Base-by-base conservation (phyloP, 2,797 vertebrate genomes). In the Miichthys miiuy region DNA sequence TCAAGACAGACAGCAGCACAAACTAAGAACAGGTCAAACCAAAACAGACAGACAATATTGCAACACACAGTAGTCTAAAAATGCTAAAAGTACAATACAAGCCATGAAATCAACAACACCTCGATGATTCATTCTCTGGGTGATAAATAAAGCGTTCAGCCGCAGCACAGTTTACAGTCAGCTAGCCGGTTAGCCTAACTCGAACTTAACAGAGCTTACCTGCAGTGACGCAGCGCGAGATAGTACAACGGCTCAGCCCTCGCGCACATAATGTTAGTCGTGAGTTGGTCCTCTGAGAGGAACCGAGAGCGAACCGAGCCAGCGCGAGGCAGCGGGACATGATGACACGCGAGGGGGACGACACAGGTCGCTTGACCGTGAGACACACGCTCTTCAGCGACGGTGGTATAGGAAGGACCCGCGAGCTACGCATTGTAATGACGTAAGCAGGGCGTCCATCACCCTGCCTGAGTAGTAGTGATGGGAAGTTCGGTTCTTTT, bases 311-410 rank as follows among this genome's bases (percentile, higher is more conserved):
- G 64, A 92, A 87, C 72, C 85, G 93, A 8, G 93, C 66, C 65
- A 96, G 68, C 0, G 79, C n/a, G 9, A 95, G 84, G 58, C 88
- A 95, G 2, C 93, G 92, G 25, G 92, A 93, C 95, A 96, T 96
- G 48, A 11, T 81, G 42, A 70, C 63, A 57, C 27, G 18, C 23
- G 1, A 18, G 6, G 8, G 1, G 17, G 9, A 10, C 1, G 0
- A 25, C 2, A 47, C 9, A 38, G n/a, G 25, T 3, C 18, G 58
- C 60, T 64, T 18, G 75, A 86, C 64, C 12, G 23, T 14, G 61
- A 48, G 42, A 88, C 80, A 83, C 87, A 89, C 86, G 78, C 78
- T 34, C 34, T 38, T 2, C 23, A 64, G 46, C 69, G 5, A 72
- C 61, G 3, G 12, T 0, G 6, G n/a, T 1, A 9, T 20, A 6